phyloP scores from a whole-genome alignment of 2,113 vertebrate species.

The Phrynosoma blainvillii region DNA sequence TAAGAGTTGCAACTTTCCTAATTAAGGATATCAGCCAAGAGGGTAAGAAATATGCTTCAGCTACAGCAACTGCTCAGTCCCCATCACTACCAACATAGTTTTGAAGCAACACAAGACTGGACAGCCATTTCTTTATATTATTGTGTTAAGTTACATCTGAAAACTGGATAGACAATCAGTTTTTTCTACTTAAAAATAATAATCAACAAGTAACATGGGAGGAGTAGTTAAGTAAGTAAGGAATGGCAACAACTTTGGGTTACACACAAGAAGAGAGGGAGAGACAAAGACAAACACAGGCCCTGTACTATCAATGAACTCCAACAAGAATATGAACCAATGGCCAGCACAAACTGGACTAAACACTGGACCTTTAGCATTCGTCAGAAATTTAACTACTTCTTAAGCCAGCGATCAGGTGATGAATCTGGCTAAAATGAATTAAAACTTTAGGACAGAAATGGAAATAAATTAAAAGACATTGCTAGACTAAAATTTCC shows the following conservation, averaged over 20 bases:
- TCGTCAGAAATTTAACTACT: conserved; percentile 77
- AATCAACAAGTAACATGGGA: conserved; percentile 74
- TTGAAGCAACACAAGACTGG: conserved; percentile 79
- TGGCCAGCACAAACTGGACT: conserved; percentile 82
- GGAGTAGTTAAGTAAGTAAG: conserved; percentile 66
- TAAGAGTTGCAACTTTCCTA: conserved; percentile 59
- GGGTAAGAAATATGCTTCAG: conserved; percentile 53
- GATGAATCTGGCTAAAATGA: conserved; percentile 63
- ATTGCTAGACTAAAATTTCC: conserved; percentile 69
- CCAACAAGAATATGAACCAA: conserved; percentile 80
- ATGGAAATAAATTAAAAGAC: conserved; percentile 66
- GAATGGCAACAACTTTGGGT: conserved; percentile 75
- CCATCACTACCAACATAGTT: conserved; percentile 70
- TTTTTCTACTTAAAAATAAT: conserved; percentile 76
- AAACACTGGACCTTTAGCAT: conserved; percentile 82
- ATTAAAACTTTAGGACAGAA: conserved; percentile 66
- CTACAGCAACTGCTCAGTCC: conserved; percentile 65
- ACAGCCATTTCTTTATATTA: conserved; percentile 80
- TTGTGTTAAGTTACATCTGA: conserved; percentile 77
- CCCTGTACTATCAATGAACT: conserved; percentile 79
- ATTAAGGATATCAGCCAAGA: conserved; percentile 63
- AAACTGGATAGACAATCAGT: conserved; percentile 73
- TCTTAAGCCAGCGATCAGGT: conserved; percentile 76
- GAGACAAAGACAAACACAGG: conserved; percentile 72
- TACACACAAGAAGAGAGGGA: conserved; percentile 49